Conservation (phyloP, 1,140 invertebrate genomes). For the Andricus grossulariae region DNA sequence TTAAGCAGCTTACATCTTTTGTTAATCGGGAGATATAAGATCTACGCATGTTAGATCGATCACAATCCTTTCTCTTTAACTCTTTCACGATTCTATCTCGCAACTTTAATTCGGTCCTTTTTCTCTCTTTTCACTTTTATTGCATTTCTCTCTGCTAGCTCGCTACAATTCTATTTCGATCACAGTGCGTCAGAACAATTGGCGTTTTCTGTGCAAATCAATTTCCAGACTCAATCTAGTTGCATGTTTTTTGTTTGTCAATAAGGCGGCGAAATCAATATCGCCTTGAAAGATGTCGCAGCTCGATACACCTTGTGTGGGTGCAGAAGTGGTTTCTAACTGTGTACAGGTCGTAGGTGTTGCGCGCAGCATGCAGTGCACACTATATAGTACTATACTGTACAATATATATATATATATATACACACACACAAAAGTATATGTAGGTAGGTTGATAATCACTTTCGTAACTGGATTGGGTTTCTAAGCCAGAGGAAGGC, state of each 20-base stretch:
- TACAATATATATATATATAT: too few relatives aligned
- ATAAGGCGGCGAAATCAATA: neutral
- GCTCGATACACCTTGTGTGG: constrained; percentile 19
- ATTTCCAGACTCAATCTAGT: neutral
- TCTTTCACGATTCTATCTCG: neutral
- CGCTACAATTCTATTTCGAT: neutral
- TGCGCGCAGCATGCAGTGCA: neutral
- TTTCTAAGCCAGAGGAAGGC: constrained; percentile 19
- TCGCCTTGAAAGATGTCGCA: neutral
- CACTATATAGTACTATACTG: neutral
- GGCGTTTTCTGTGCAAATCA: neutral
- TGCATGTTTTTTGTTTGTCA: constrained; percentile 2
- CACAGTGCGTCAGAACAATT: neutral
- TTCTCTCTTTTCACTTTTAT: neutral
- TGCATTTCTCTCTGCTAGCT: neutral
- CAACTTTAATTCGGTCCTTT: neutral
- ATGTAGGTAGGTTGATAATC: constrained; percentile 7
- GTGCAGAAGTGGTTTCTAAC: neutral
- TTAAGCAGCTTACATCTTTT: neutral
- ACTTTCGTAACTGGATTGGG: constrained; percentile 28
- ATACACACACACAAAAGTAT: too few relatives aligned
- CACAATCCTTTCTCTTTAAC: neutral
- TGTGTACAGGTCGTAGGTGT: neutral
- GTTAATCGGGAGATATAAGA: too few relatives aligned
- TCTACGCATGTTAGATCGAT: neutral